Evolutionary conservation across 2,888 invertebrate species (phyloP).

Genomic region (Hydrotaea cyrtoneurina): DNA sequence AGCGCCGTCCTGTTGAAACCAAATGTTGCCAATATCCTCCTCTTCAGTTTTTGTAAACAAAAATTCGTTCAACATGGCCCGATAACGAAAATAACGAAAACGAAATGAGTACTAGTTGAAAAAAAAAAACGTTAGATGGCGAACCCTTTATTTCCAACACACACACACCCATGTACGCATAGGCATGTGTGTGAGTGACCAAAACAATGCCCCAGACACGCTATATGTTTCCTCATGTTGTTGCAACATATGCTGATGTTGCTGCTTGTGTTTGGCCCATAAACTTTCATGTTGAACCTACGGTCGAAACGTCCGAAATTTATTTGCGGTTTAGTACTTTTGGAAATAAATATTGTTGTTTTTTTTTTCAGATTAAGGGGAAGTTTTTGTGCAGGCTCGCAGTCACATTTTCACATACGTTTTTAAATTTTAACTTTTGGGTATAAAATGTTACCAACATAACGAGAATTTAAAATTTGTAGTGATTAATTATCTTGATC

Average conservation of each 20-base stretch:
- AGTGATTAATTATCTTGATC: too few relatives aligned
- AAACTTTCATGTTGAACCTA: background rate
- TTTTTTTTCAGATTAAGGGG: background rate
- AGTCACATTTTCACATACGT: background rate
- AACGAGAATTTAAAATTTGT: background rate
- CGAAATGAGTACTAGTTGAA: too few relatives aligned
- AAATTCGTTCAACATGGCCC: too few relatives aligned
- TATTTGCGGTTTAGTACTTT: slow-evolving; percentile 9
- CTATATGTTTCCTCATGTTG: background rate
- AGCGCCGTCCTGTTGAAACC: too few relatives aligned
- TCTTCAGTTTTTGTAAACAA: too few relatives aligned
- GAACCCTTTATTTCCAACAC: too few relatives aligned
- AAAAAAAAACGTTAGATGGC: too few relatives aligned
- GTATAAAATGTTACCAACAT: background rate
- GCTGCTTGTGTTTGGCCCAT: background rate
- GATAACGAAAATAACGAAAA: too few relatives aligned
- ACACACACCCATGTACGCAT: too few relatives aligned
- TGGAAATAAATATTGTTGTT: background rate
- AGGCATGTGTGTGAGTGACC: background rate
- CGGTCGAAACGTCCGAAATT: background rate
- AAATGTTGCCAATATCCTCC: too few relatives aligned
- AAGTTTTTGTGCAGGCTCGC: background rate
- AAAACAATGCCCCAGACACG: background rate
- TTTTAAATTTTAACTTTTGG: background rate
- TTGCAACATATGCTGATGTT: background rate